A percentile compares a stretch with the other conserved stretches of the same genome.
These are phyloP conservation scores for Zoanthus sociatus DNA, from an alignment of 92 coral and sea anemone genomes.

Conservation along the genomic window DNA sequence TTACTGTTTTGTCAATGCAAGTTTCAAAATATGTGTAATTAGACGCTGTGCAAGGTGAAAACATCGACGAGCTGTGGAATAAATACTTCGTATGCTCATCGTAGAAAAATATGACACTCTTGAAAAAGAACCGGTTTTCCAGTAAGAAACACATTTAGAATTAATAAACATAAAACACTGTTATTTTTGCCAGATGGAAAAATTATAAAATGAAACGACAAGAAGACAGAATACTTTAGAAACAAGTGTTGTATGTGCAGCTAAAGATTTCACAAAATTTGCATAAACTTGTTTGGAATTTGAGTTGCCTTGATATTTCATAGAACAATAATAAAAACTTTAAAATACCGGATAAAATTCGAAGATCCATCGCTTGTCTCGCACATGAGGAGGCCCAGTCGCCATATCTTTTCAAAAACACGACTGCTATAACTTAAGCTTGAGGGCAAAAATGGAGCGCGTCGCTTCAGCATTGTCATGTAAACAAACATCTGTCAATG, in stretches of 20 bases:
- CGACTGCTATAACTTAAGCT: background rate
- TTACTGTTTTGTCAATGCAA: background rate
- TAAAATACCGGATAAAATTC: conserved; percentile 96
- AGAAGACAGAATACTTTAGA: background rate
- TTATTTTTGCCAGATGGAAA: background rate
- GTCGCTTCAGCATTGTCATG: conserved; percentile 38
- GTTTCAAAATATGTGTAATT: background rate
- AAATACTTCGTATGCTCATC: background rate
- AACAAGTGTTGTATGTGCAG: background rate
- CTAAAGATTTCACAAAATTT: background rate
- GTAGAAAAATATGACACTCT: background rate
- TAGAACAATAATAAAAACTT: background rate
- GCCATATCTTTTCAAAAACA: conserved; percentile 45
- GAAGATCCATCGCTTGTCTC: conserved; percentile 98
- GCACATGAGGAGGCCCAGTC: conserved; percentile 72
- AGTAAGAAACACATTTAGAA: too few relatives aligned
- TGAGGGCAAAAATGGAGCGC: conserved; percentile 1
- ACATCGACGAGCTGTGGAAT: background rate
- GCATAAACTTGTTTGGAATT: background rate
- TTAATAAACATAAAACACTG: background rate
- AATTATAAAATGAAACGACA: background rate
- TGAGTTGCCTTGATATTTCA: background rate
- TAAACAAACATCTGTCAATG: conserved; percentile 46
- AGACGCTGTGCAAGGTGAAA: background rate
- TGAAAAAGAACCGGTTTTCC: background rate